Percentiles rank a stretch among this genome's conserved stretches.
Conservation (phyloP, 2,113 vertebrate genomes). For the Tichodroma muraria region DNA sequence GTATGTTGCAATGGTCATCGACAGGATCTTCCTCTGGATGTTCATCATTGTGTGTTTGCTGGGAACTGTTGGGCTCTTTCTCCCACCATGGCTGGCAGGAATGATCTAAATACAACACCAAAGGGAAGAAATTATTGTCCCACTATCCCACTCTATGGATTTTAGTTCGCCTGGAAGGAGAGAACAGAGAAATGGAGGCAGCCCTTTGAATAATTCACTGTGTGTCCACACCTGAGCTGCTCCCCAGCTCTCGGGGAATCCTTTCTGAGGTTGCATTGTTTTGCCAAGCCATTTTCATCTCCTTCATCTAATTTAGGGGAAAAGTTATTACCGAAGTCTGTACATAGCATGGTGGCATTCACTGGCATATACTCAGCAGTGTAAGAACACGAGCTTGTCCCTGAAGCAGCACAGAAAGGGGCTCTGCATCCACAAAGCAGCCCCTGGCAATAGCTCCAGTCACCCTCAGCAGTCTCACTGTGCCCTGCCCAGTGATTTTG, state of each 20-base stretch:
- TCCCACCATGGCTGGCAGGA: slow-evolving; percentile 94
- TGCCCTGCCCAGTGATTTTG: background rate
- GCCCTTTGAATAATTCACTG: background rate
- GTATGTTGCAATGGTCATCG: slow-evolving; percentile 97
- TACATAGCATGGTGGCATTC: slow-evolving; percentile 19
- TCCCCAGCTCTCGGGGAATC: background rate
- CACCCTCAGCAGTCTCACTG: background rate
- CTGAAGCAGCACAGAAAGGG: background rate
- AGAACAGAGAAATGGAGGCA: background rate
- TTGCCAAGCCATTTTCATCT: background rate
- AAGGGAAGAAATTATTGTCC: background rate
- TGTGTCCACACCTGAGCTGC: background rate
- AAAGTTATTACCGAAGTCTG: slow-evolving; percentile 13
- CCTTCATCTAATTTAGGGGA: slow-evolving; percentile 1
- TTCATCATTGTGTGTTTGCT: slow-evolving; percentile 93
- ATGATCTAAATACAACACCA: slow-evolving; percentile 81
- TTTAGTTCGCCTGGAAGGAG: background rate
- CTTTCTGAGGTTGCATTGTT: background rate
- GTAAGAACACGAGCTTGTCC: background rate
- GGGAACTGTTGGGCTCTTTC: slow-evolving; percentile 93
- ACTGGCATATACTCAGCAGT: background rate
- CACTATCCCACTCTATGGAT: background rate
- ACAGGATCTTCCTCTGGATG: slow-evolving; percentile 98
- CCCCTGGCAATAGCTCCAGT: background rate
- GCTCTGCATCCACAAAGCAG: background rate